These are phyloP conservation scores for Gymnocheta viridis DNA, from an alignment of 2,888 invertebrate genomes.

Conservation along the genomic window DNA sequence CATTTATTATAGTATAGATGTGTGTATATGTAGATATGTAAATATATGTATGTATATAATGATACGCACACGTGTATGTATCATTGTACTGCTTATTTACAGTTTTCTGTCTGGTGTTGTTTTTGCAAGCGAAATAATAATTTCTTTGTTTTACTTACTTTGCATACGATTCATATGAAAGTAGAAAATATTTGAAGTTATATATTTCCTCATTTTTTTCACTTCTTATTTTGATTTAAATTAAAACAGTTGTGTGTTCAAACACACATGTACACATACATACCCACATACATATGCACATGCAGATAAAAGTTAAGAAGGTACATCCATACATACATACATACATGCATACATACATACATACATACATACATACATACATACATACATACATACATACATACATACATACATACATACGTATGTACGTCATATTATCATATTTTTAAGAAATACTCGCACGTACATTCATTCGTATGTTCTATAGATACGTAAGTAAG, in stretches of 20 bases:
- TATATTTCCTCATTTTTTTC: neutral
- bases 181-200: conserved; percentile 27
- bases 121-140: neutral
- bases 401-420: neutral
- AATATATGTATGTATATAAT: no score
- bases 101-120: neutral
- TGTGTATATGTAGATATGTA: no score
- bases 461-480: neutral
- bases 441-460: neutral
- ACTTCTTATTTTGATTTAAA: neutral
- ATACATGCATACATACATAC: neutral
- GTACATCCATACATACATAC: neutral
- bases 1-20: no score
- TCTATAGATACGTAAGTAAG: neutral
- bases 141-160: conserved; percentile 19
- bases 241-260: neutral
- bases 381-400: neutral
- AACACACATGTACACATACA: no score
- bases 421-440: conserved; percentile 19
- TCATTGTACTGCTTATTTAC: conserved; percentile 28
- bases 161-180: conserved; percentile 18
- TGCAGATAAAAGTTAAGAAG: no score
- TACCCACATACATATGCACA: neutral
- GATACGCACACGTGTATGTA: no score
- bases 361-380: neutral